Base-by-base conservation (phyloP, 2,797 vertebrate genomes). In the Centroberyx gerrardi region DNA sequence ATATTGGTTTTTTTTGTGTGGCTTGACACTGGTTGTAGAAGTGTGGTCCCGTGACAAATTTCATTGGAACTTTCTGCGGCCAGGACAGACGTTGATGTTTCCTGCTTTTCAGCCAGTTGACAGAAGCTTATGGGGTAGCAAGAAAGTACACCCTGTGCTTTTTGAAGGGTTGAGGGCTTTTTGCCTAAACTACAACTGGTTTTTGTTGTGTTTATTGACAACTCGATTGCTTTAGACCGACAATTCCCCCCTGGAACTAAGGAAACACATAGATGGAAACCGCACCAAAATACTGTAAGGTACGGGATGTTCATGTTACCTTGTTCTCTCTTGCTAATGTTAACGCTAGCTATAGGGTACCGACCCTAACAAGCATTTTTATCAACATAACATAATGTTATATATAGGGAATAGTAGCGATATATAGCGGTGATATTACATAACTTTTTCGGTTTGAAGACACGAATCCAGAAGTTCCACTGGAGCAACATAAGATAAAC, bases 21-120 rank as follows among this genome's bases (percentile, higher is more conserved):
- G 0, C 1, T 44, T 83, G 1, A 22, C 0, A 0, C 31, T 1
- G 4, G 36, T 40, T 31, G 46, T 38, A 13, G 28, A 31, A 28
- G 13, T 67, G 82, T 49, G 81, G 86, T 95, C 94, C 85, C 94
- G 94, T 95, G 94, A 95, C 94, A 84, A 89, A 91, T 90, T 87
- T 91, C 89, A 89, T 91, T 80, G 87, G 89, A 90, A 93, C 88
- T 93, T 94, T 91, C 48, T 78, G 56, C 74, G 31, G 56, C 62
- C 40, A 76, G 82, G 83, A 86, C 83, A 87, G 80, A 81, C 78
- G 52, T 48, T 72, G 78, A 84, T 88, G 88, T 91, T 92, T 94
- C 91, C 92, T 93, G 85, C 72, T 90, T 81, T 66, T 59, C 68
- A 61, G 31, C 36, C n/a, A 68, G 65, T 65, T 70, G 31, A 78